These are phyloP conservation scores for Avahi laniger DNA, from an alignment of 2,797 vertebrate species.

Conservation along the genomic window DNA sequence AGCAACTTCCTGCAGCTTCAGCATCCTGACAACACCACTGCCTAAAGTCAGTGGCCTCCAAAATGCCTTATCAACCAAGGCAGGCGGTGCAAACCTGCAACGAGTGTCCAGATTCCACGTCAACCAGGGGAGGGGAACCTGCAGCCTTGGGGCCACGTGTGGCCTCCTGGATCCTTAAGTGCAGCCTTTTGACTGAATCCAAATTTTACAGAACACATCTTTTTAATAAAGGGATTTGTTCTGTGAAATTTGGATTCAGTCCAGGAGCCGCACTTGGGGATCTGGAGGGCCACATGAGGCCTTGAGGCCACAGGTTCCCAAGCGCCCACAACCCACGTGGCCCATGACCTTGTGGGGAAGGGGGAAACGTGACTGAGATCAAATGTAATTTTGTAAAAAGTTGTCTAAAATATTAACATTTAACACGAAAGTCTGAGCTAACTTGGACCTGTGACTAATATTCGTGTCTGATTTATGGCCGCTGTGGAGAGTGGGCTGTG, in stretches of 20 bases:
- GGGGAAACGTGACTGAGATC: neutral
- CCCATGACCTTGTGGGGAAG: neutral
- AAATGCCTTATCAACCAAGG: neutral
- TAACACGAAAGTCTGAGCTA: neutral
- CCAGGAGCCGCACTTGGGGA: neutral
- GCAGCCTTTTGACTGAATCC: neutral
- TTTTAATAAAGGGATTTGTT: neutral
- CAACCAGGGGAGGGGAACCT: neutral
- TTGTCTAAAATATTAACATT: neutral
- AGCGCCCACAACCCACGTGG: neutral
- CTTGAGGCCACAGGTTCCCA: too few relatives aligned
- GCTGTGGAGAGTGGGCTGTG: neutral
- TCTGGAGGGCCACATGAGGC: neutral
- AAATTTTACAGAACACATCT: neutral
- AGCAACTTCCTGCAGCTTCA: neutral
- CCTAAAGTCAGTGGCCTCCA: neutral
- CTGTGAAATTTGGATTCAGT: neutral
- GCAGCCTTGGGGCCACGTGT: neutral
- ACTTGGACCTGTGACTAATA: neutral
- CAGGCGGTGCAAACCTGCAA: neutral
- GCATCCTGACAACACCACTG: neutral
- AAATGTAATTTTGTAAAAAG: neutral
- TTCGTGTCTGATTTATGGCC: neutral
- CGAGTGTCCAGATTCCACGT: neutral
- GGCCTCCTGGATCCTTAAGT: too few relatives aligned